Evolutionary conservation across 2,113 vertebrate species (phyloP).

Genomic region (Chaetura pelagica): DNA sequence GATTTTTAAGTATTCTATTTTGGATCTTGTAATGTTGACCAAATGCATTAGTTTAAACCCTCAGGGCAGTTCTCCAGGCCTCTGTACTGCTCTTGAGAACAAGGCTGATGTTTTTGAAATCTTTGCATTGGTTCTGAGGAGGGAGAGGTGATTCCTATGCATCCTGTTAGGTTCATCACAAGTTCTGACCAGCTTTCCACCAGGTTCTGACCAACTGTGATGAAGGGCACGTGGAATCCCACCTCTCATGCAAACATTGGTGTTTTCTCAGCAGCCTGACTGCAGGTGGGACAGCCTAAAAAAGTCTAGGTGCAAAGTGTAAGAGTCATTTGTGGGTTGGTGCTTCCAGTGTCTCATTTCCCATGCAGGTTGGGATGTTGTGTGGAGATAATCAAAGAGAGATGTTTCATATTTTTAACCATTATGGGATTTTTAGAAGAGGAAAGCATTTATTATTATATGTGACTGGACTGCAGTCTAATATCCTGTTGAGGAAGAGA

Average conservation of each 20-base stretch:
- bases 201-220: background rate
- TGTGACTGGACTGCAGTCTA: background rate
- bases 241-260: background rate
- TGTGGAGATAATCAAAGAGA: accelerated
- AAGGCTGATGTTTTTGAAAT: background rate
- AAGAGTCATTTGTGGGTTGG: background rate
- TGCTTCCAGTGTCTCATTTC: background rate
- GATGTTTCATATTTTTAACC: background rate
- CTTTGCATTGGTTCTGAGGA: background rate
- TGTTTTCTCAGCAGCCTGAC: background rate
- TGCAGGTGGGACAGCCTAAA: background rate
- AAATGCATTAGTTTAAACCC: background rate
- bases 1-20: background rate
- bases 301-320: too few species aligned
- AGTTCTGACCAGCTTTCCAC: background rate
- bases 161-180: background rate
- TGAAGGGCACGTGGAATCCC: background rate
- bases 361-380: background rate
- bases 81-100: background rate
- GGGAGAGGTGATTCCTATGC: background rate
- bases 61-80: background rate
- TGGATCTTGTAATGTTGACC: background rate
- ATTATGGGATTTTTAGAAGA: background rate
- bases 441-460: background rate
- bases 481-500: background rate